Conservation (phyloP, 2,113 vertebrate species). For the Deroptyus accipitrinus region DNA sequence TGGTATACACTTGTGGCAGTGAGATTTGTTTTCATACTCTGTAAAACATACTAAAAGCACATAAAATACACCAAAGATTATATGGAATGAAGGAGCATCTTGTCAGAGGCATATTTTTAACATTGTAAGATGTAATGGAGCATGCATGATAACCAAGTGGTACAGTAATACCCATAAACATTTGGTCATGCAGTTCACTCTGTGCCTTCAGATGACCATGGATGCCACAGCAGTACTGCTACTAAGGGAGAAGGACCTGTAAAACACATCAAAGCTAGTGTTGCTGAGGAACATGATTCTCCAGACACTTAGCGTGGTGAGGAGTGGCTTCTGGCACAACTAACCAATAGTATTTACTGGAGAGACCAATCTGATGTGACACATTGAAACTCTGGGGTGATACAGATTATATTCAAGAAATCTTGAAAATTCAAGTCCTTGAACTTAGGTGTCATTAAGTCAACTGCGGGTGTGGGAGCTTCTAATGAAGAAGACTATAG, state of each 20-base stretch:
- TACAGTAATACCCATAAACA: neutral
- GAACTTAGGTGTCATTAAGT: neutral
- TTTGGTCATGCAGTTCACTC: neutral
- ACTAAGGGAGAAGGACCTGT: neutral
- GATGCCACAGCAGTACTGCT: neutral
- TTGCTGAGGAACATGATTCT: neutral
- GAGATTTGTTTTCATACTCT: neutral
- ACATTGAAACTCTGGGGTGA: accelerated
- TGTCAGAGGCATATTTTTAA: neutral
- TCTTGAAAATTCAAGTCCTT: neutral
- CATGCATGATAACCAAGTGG: neutral
- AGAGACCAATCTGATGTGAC: neutral
- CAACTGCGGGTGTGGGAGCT: neutral
- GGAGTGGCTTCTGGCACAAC: neutral
- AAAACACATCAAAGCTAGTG: neutral
- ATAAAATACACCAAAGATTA: neutral
- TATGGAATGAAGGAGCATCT: neutral
- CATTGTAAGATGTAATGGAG: neutral
- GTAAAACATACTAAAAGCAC: neutral
- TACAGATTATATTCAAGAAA: neutral
- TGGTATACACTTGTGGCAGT: neutral
- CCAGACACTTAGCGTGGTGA: neutral
- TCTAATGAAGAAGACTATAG: neutral
- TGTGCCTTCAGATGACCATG: neutral
- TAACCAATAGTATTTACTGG: neutral